Conservation (phyloP, 2,797 vertebrate species). For the Poeciliopsis presidionis region DNA sequence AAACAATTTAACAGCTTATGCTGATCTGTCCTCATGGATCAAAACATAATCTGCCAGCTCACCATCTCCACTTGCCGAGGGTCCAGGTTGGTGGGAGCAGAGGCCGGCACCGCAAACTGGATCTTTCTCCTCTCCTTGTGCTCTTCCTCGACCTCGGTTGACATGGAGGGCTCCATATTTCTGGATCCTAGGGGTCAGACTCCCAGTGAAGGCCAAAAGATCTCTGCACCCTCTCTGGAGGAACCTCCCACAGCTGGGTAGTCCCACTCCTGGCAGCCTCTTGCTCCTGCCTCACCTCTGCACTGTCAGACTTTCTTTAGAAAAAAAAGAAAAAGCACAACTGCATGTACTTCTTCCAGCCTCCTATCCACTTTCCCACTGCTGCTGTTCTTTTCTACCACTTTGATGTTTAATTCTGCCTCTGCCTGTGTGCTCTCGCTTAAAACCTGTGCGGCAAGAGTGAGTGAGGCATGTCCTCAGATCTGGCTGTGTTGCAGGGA, state of each 20-base stretch:
- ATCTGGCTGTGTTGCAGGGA: slow-evolving; percentile 72
- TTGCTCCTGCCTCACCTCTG: slow-evolving; percentile 39
- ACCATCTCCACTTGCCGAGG: slow-evolving; percentile 97
- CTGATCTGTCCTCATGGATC: slow-evolving; percentile 5
- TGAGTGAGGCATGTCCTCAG: slow-evolving; percentile 67
- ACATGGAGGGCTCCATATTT: slow-evolving; percentile 77
- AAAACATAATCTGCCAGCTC: slow-evolving; percentile 63
- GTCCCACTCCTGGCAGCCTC: slow-evolving; percentile 49
- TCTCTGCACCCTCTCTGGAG: slow-evolving; percentile 55
- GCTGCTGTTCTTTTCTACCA: slow-evolving; percentile 19
- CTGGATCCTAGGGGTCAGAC: slow-evolving; percentile 57
- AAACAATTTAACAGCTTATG: slow-evolving; percentile 4
- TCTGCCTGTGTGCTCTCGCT: slow-evolving; percentile 37
- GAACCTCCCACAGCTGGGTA: slow-evolving; percentile 55
- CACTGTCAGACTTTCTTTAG: slow-evolving; percentile 20
- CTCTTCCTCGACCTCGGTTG: slow-evolving; percentile 78
- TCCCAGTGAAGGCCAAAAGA: slow-evolving; percentile 45
- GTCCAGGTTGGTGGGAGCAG: slow-evolving; percentile 89
- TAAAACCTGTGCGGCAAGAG: slow-evolving; percentile 70
- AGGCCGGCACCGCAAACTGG: slow-evolving; percentile 89
- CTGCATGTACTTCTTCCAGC: slow-evolving; percentile 12
- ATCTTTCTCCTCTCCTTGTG: slow-evolving; percentile 94
- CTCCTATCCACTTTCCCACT: slow-evolving; percentile 34
- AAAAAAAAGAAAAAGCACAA: not conserved
- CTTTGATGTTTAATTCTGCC: slow-evolving; percentile 17